Base-by-base conservation (phyloP, 2,113 vertebrate genomes). In the Neoarius graeffei region DNA sequence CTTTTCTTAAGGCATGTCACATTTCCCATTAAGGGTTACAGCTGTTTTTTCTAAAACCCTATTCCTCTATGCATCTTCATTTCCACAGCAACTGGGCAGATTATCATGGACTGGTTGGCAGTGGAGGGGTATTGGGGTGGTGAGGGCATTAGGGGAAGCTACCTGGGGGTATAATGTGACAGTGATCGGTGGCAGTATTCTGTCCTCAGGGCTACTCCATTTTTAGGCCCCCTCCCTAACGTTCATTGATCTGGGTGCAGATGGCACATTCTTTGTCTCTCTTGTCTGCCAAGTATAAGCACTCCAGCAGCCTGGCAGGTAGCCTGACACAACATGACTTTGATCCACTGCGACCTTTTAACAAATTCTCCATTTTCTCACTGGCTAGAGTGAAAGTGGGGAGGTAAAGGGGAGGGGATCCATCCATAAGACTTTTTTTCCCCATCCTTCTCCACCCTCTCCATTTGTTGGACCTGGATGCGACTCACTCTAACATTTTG, bases 291-390 rank as follows among this genome's bases (percentile, higher is more conserved):
- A 91, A 90, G 71, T 92, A 89, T 92, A 92, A 93, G 91, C 87
- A 85, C 89, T 91, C 84, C 82, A 88, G 80, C 83, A 88, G 85
- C 90, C 86, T 93, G 93, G 92, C 92, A 93, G 91, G 88, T 89
- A 92, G 92, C 92, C 93, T 92, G 91, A 92, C 89, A 89, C 91
- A 91, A 91, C 92, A 88, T 88, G 92, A 94, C 93, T 94, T 93
- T 94, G 93, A 95, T 93, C 92, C 92, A 94, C 92, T 91, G 93
- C 88, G 91, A 94, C 95, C 94, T 95, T 95, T 94, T 92, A 94
- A 94, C 92, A 94, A 94, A 94, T 94, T 94, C 93, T 92, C 90
- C 84, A 92, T 93, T 95, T 94, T 93, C 93, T 93, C 91, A 86
- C 89, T 87, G 88, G 91, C 88, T 74, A 64, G 77, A 85, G 79